Conservation (phyloP, 1,140 invertebrate species). For the Drosophila rhopaloa region DNA sequence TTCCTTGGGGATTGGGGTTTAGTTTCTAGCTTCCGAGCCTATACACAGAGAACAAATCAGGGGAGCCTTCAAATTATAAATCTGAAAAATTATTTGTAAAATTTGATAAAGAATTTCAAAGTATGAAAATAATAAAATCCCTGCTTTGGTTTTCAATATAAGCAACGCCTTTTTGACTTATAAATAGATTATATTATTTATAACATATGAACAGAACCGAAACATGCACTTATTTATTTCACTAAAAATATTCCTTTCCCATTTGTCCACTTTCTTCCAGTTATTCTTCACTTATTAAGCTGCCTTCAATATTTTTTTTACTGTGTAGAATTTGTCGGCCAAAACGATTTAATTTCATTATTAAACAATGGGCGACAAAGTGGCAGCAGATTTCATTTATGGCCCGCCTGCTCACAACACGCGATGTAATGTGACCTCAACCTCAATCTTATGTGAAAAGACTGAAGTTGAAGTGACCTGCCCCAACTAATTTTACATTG, state of each 20-base stretch:
- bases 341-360: slow-evolving; percentile 79
- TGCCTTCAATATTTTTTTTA: not conserved
- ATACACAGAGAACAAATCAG: not conserved
- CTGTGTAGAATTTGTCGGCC: slow-evolving; percentile 30
- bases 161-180: too few relatives aligned
- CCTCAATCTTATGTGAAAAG: slow-evolving; percentile 44
- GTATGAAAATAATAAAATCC: not conserved
- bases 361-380: slow-evolving; percentile 82
- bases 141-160: too few relatives aligned
- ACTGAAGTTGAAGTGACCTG: slow-evolving; percentile 32
- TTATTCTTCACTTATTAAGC: too few relatives aligned
- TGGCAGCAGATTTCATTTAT: slow-evolving; percentile 81
- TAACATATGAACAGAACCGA: too few relatives aligned
- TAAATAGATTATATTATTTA: too few relatives aligned
- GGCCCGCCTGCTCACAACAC: slow-evolving; percentile 53
- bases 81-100: too few relatives aligned
- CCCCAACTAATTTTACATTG: slow-evolving; percentile 53
- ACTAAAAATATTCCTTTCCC: too few relatives aligned
- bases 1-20: slow-evolving; percentile 6
- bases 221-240: too few relatives aligned
- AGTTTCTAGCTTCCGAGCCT: not conserved
- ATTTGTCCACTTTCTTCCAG: not conserved
- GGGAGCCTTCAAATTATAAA: too few relatives aligned
- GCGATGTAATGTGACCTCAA: slow-evolving; percentile 51
- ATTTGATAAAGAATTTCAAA: too few relatives aligned